These are phyloP conservation scores for Drosophila suzukii DNA, from an alignment of 1,140 invertebrate genomes.

Conservation along the genomic window DNA sequence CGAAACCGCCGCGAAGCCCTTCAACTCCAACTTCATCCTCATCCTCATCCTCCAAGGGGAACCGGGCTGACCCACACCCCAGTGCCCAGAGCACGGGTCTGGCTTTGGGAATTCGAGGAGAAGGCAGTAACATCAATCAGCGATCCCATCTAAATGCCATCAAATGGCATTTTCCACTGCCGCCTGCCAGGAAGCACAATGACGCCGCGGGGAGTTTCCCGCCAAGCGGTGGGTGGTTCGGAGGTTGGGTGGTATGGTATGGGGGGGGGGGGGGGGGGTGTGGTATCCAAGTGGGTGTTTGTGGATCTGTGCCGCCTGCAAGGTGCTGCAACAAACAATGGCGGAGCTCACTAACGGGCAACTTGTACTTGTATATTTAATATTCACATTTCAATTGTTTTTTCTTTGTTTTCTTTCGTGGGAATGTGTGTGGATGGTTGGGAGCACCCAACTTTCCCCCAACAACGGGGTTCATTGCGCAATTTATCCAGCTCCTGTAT, in stretches of 20 bases:
- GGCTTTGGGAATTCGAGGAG: conserved; percentile 37
- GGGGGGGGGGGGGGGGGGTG: conserved; percentile 1
- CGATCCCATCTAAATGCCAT: conserved; percentile 63
- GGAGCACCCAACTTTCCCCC: neutral
- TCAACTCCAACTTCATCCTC: neutral
- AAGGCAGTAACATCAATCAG: conserved; percentile 68
- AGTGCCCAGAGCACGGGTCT: conserved; percentile 5
- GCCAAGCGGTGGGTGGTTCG: neutral
- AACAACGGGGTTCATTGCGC: conserved; percentile 41
- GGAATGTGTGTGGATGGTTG: neutral
- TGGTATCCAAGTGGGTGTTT: conserved; percentile 8
- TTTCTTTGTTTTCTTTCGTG: conserved; percentile 34
- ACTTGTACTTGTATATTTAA: conserved; percentile 77
- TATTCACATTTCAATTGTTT: conserved; percentile 80
- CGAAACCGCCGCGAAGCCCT: neutral
- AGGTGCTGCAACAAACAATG: conserved; percentile 19
- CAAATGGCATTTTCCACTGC: conserved; percentile 64
- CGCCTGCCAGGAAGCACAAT: conserved; percentile 62
- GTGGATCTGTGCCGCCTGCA: conserved; percentile 15
- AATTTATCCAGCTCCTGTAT: conserved; percentile 28
- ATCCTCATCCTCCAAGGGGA: neutral
- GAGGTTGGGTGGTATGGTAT: neutral
- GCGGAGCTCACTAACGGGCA: conserved; percentile 25
- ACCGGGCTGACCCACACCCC: conserved; percentile 6
- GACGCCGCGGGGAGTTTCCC: conserved; percentile 66